Evolutionary conservation across 2,797 vertebrate species (phyloP).

Genomic region (Tokudaia tokunoshimensis): DNA sequence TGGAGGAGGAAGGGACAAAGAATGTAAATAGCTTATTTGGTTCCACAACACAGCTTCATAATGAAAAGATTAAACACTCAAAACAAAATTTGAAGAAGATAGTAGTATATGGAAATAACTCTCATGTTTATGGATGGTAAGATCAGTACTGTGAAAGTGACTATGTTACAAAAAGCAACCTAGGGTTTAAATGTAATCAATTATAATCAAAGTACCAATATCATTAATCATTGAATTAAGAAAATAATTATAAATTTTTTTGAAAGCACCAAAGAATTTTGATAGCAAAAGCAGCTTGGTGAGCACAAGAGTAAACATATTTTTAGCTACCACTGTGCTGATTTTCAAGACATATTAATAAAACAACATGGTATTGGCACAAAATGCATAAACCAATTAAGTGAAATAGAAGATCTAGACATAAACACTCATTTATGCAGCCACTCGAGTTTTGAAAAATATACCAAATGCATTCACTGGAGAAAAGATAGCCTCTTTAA

Average conservation of each 20-base stretch:
- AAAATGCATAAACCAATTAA: background rate
- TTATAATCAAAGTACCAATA: background rate
- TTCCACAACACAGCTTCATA: background rate
- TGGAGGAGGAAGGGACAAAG: background rate
- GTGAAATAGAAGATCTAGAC: background rate
- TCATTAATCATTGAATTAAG: background rate
- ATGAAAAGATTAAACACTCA: background rate
- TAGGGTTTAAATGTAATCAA: background rate
- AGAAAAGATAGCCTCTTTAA: background rate
- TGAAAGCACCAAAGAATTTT: background rate
- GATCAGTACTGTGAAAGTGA: background rate
- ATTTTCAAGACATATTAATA: background rate
- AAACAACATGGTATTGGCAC: background rate
- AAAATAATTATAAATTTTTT: background rate
- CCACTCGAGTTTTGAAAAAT: background rate
- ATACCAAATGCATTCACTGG: background rate
- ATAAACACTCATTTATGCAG: too few relatives aligned
- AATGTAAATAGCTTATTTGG: background rate
- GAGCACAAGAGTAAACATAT: background rate
- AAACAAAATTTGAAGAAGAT: background rate
- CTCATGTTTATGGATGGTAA: background rate
- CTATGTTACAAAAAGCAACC: background rate
- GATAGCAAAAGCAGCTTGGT: background rate
- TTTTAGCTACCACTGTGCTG: background rate
- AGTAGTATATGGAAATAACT: background rate